Evolutionary conservation across 2,888 invertebrate genomes (phyloP).

Genomic region (Salticus scenicus): DNA sequence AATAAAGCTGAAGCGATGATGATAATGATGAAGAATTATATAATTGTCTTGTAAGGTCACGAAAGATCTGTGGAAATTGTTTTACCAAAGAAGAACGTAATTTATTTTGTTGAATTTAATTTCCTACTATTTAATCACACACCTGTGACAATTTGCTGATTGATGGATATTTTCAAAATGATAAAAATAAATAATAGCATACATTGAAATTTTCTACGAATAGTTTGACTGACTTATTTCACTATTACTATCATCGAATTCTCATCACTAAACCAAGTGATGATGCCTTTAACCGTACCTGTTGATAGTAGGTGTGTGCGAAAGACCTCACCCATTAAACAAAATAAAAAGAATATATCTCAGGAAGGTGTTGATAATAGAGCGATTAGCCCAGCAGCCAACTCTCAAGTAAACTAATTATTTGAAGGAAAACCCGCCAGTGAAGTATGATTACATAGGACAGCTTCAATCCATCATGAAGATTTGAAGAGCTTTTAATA

Average conservation of each 20-base stretch:
- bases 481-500: constrained; percentile 47
- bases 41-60: too few species aligned
- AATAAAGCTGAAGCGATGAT: too few species aligned
- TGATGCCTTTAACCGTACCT: constrained; percentile 57
- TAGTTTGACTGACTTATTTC: constrained; percentile 7
- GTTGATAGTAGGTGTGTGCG: constrained; percentile 57
- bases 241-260: background rate
- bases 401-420: constrained; percentile 42
- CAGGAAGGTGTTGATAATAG: constrained; percentile 65
- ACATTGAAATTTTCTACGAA: background rate
- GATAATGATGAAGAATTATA: too few species aligned
- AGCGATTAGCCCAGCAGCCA: constrained; percentile 47
- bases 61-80: too few species aligned
- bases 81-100: too few species aligned
- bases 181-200: background rate
- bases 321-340: constrained; percentile 47
- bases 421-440: constrained; percentile 37
- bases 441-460: constrained; percentile 40
- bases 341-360: constrained; percentile 19
- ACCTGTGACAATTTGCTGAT: too few species aligned
- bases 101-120: too few species aligned
- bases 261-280: constrained; percentile 26
- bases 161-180: background rate
- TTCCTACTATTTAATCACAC: too few species aligned
- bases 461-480: constrained; percentile 27